Evolutionary conservation across 2,797 vertebrate genomes (phyloP).

Genomic region (Darevskia mixta): DNA sequence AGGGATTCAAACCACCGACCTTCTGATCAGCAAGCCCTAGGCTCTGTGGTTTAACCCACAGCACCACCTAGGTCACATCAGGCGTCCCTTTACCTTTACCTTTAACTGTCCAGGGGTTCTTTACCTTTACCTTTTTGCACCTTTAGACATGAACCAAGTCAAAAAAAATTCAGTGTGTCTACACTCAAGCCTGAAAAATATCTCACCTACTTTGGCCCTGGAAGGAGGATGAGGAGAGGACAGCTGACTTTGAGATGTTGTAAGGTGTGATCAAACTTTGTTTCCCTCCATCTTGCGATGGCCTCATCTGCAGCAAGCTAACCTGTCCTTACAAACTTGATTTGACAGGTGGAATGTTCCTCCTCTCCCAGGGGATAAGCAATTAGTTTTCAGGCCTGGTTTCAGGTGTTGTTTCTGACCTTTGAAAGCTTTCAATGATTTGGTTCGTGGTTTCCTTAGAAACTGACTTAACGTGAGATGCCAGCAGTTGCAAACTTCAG

Average conservation of each 20-base stretch:
- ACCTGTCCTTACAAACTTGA: not conserved
- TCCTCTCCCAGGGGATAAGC: not conserved
- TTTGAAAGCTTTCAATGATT: rapidly evolving
- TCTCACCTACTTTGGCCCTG: not conserved
- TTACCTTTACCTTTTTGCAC: no score
- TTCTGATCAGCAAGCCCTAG: no score
- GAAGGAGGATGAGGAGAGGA: not conserved
- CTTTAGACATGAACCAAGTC: no score
- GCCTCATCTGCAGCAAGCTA: slow-evolving; percentile 13
- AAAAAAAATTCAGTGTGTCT: no score
- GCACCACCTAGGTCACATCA: no score
- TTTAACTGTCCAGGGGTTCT: no score
- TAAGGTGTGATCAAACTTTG: not conserved
- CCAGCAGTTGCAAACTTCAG: rapidly evolving
- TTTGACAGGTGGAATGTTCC: not conserved
- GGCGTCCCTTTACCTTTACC: no score
- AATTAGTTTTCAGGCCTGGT: rapidly evolving
- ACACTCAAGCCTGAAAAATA: no score
- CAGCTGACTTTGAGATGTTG: no score
- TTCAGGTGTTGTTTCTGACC: not conserved
- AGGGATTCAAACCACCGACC: no score
- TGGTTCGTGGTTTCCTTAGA: not conserved
- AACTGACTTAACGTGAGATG: not conserved
- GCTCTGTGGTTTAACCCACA: no score
- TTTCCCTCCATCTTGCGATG: not conserved